Conservation (phyloP, 2,888 invertebrate species). For the Acleris emargana region DNA sequence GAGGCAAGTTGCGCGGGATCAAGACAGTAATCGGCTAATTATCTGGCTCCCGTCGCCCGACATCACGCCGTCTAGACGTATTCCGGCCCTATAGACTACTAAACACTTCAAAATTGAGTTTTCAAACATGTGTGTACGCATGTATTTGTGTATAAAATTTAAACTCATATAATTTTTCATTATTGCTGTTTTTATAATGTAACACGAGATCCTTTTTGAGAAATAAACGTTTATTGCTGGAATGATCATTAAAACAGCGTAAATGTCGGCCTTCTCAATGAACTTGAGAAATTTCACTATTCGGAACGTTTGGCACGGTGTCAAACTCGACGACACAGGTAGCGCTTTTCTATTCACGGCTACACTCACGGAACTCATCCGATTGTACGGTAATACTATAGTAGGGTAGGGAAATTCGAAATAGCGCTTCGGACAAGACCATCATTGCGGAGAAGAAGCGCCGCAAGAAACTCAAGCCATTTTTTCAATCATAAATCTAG, state of each 20-base stretch:
- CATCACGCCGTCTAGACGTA: conserved; percentile 61
- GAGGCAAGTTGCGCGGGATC: conserved; percentile 27
- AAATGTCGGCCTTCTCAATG: conserved; percentile 59
- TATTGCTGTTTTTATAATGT: too few relatives aligned
- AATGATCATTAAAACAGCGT: conserved; percentile 38
- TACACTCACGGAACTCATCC: conserved; percentile 5
- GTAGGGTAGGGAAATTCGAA: too few relatives aligned
- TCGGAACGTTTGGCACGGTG: conserved; percentile 52
- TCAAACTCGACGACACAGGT: conserved; percentile 53
- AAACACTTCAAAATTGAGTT: background rate
- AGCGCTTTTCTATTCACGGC: conserved; percentile 27
- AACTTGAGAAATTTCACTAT: conserved; percentile 63
- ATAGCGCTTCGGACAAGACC: too few relatives aligned
- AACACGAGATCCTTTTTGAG: conserved; percentile 1
- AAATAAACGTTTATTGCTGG: conserved; percentile 9
- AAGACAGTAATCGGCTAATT: conserved; percentile 62
- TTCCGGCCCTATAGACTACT: conserved; percentile 52
- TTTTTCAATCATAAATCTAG: too few relatives aligned
- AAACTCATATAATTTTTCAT: too few relatives aligned
- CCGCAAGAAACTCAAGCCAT: too few relatives aligned
- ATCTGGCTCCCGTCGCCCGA: conserved; percentile 50
- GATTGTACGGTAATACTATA: conserved; percentile 13
- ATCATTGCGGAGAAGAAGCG: too few relatives aligned
- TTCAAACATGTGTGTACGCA: background rate
- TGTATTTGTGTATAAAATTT: too few relatives aligned